These are phyloP conservation scores for Colius striatus DNA, from an alignment of 2,113 vertebrate species.

Conservation along the genomic window DNA sequence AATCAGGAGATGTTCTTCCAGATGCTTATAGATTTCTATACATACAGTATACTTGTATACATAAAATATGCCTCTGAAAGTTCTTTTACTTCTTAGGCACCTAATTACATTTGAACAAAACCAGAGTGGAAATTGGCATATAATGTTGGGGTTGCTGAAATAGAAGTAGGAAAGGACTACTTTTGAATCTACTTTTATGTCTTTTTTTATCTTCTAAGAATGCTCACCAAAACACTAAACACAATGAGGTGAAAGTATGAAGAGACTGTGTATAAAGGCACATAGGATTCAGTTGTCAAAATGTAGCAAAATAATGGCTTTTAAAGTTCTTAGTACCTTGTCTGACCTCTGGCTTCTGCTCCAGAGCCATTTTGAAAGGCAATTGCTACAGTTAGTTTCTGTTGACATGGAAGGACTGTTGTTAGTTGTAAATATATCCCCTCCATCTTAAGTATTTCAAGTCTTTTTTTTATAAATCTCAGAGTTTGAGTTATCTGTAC, in stretches of 20 bases:
- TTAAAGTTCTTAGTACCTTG: background rate
- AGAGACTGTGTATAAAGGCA: background rate
- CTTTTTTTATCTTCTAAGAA: background rate
- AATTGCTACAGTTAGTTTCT: background rate
- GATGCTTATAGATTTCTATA: background rate
- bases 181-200: background rate
- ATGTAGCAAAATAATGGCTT: background rate
- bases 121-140: background rate
- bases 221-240: background rate
- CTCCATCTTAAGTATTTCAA: background rate
- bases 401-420: background rate
- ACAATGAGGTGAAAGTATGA: background rate
- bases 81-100: background rate
- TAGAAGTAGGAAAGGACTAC: background rate
- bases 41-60: too few species aligned
- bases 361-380: background rate
- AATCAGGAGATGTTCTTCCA: background rate
- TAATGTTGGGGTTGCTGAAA: background rate
- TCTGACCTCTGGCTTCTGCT: background rate
- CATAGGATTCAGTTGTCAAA: background rate
- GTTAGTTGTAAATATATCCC: background rate
- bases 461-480: background rate
- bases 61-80: background rate
- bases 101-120: background rate
- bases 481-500: background rate